A percentile compares a stretch with the other conserved stretches of the same genome.
These are phyloP conservation scores for Eilema depressum DNA, from an alignment of 2,888 invertebrate species.

Conservation along the genomic window DNA sequence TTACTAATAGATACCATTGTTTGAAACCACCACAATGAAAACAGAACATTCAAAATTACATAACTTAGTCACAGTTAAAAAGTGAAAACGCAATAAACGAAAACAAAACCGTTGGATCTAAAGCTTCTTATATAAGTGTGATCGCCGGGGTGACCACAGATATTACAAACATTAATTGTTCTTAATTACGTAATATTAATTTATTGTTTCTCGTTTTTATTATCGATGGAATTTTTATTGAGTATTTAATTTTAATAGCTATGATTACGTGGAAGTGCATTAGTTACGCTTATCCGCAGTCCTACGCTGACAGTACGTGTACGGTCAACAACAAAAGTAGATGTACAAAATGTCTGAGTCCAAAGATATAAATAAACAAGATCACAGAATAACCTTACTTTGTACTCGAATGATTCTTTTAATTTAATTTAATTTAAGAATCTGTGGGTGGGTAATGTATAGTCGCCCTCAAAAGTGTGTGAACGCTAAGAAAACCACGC, in stretches of 20 bases:
- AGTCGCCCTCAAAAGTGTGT: too few relatives aligned
- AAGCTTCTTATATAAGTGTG: background rate
- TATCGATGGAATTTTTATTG: slow-evolving; percentile 28
- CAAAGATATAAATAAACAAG: background rate
- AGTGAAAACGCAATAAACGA: too few relatives aligned
- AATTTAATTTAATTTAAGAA: background rate
- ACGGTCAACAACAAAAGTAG: background rate
- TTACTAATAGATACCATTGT: too few relatives aligned
- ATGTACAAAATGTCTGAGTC: background rate
- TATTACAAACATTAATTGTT: slow-evolving; percentile 19
- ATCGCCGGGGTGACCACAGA: background rate
- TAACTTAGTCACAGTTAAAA: too few relatives aligned
- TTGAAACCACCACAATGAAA: too few relatives aligned
- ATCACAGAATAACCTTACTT: slow-evolving; percentile 1
- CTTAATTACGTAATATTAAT: slow-evolving; percentile 9
- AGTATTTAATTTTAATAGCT: slow-evolving; percentile 37
- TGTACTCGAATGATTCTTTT: background rate
- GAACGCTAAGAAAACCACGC: too few relatives aligned
- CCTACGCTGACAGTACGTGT: background rate
- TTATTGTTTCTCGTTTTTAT: too few relatives aligned
- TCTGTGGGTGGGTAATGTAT: background rate
- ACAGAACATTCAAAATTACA: too few relatives aligned
- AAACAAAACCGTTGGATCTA: too few relatives aligned
- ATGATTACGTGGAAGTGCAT: slow-evolving; percentile 40
- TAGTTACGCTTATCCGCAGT: slow-evolving; percentile 30